Evolutionary conservation across 2,888 invertebrate genomes (phyloP).

Genomic region (Xylophagus ater): DNA sequence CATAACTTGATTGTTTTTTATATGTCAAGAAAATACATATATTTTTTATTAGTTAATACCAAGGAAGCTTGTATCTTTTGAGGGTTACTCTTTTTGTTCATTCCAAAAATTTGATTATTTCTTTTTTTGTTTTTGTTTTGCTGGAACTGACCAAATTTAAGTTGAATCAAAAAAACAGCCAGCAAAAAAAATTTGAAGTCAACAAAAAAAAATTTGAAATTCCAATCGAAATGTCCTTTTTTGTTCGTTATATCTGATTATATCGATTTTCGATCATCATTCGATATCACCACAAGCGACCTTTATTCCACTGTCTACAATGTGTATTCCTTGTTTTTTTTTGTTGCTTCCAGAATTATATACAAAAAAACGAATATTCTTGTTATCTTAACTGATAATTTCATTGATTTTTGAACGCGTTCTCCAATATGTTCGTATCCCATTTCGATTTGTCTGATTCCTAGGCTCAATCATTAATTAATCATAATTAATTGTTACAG

Average conservation of each 20-base stretch:
- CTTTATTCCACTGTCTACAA: neutral
- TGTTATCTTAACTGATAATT: constrained; percentile 4
- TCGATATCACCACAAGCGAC: too few relatives aligned
- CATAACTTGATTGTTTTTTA: constrained; percentile 11
- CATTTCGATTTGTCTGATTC: constrained; percentile 2
- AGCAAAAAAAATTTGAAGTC: constrained; percentile 6
- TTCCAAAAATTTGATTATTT: constrained; percentile 8
- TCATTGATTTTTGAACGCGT: constrained; percentile 11
- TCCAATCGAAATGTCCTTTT: constrained; percentile 15
- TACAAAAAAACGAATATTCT: too few relatives aligned
- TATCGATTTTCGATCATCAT: constrained; percentile 6
- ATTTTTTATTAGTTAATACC: constrained; percentile 4
- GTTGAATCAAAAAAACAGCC: constrained; percentile 12
- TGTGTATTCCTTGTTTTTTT: too few relatives aligned
- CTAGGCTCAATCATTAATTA: constrained; percentile 15
- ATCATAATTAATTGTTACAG: constrained; percentile 17
- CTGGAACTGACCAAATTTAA: constrained; percentile 8
- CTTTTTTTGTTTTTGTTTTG: constrained; percentile 13
- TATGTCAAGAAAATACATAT: neutral
- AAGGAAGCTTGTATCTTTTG: neutral
- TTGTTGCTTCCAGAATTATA: too few relatives aligned
- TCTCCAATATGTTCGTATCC: constrained; percentile 8
- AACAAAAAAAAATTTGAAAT: constrained; percentile 16
- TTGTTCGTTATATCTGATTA: constrained; percentile 8
- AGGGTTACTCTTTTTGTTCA: constrained; percentile 5